These are phyloP conservation scores for Coryphaenoides rupestris DNA, from an alignment of 2,113 vertebrate species.

Conservation along the genomic window DNA sequence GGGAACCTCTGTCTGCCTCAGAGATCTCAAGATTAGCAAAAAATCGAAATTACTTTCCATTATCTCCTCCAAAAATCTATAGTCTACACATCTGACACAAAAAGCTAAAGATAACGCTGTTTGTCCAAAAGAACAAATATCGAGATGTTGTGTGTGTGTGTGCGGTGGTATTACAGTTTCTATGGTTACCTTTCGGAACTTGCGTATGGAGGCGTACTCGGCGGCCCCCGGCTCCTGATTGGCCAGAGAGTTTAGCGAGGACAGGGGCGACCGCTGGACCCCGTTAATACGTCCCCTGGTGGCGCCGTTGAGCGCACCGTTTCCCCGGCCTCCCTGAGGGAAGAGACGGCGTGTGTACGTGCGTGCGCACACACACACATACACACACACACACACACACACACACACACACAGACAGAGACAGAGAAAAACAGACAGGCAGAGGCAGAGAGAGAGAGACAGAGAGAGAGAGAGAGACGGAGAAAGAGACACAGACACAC, in stretches of 20 bases:
- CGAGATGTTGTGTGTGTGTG: background rate
- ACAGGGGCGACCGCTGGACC: conserved; percentile 45
- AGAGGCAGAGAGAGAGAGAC: too few species aligned
- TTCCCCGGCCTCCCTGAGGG: conserved; percentile 51
- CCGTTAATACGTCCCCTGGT: conserved; percentile 37
- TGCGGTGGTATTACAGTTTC: background rate
- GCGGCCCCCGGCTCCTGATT: conserved; percentile 52
- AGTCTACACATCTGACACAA: background rate
- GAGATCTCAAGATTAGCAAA: background rate
- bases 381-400: background rate
- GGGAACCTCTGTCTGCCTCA: background rate
- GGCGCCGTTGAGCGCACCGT: conserved; percentile 42
- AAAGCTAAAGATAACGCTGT: too few species aligned
- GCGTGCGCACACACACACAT: background rate
- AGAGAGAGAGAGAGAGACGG: too few species aligned
- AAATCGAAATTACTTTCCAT: background rate
- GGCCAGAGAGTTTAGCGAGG: conserved; percentile 53
- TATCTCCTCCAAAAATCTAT: background rate
- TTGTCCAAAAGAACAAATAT: background rate
- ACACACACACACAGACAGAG: background rate
- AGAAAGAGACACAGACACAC: conserved; percentile 3
- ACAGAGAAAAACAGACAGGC: conserved; percentile 1
- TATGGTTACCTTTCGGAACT: conserved; percentile 65
- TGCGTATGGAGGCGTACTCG: conserved; percentile 71
- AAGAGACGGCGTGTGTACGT: too few species aligned